These are phyloP conservation scores for Drosophila testacea DNA, from an alignment of 2,888 invertebrate species.

Conservation along the genomic window DNA sequence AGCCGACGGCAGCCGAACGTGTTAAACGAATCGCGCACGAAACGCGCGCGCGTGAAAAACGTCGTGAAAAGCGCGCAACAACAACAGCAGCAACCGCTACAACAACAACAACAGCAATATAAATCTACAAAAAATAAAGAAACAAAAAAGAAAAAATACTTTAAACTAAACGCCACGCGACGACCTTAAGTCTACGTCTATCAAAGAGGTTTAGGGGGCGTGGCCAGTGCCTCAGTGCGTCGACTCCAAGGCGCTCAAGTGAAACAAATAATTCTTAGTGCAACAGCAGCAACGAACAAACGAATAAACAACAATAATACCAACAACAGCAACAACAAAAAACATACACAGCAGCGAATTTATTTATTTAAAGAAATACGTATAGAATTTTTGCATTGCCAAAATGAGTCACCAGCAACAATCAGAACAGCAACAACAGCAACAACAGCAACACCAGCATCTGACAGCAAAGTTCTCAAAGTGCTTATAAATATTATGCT, in stretches of 20 bases:
- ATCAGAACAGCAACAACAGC: conserved; percentile 34
- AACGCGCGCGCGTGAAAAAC: conserved; percentile 69
- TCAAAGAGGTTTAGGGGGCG: conserved; percentile 60
- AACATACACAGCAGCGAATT: conserved; percentile 38
- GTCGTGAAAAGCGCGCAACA: conserved; percentile 61
- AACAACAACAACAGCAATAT: neutral
- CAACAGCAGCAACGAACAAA: conserved; percentile 37
- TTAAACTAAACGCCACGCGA: conserved; percentile 69
- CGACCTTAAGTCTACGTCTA: conserved; percentile 71
- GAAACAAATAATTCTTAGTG: conserved; percentile 59
- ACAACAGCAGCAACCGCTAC: conserved; percentile 23
- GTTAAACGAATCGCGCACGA: conserved; percentile 46
- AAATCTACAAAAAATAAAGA: conserved; percentile 18
- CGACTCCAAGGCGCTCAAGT: conserved; percentile 76
- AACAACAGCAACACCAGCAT: conserved; percentile 31
- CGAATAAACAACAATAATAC: conserved; percentile 25
- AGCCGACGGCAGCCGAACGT: conserved; percentile 56
- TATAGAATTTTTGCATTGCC: conserved; percentile 52
- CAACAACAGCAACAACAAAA: conserved; percentile 28
- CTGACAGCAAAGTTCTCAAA: conserved; percentile 49
- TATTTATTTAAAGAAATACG: conserved; percentile 59
- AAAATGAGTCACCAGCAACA: conserved; percentile 61
- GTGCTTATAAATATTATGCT: conserved; percentile 67
- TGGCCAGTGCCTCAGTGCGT: conserved; percentile 63
- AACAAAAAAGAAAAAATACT: conserved; percentile 21